These are phyloP conservation scores for Phocoena sinus DNA, from an alignment of 2,113 vertebrate genomes.

Conservation along the genomic window DNA sequence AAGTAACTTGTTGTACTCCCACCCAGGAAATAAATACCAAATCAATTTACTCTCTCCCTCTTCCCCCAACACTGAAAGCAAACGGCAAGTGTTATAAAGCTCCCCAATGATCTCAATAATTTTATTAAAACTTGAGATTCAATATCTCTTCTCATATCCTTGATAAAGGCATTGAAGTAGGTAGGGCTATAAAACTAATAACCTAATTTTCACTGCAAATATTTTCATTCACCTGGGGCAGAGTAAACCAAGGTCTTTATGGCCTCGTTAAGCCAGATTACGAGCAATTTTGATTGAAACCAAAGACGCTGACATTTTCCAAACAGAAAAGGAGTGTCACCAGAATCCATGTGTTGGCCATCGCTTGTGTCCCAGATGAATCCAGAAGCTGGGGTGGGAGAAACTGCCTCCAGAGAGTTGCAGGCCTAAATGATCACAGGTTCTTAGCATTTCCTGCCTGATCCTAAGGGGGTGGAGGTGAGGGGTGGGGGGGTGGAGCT, in stretches of 20 bases:
- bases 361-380: background rate
- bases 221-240: slow-evolving; percentile 77
- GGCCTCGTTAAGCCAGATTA: slow-evolving; percentile 65
- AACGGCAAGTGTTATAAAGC: slow-evolving; percentile 56
- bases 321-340: background rate
- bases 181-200: slow-evolving; percentile 75
- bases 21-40: slow-evolving; percentile 35
- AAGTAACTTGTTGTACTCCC: slow-evolving; percentile 41
- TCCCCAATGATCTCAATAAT: slow-evolving; percentile 47
- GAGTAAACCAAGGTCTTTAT: slow-evolving; percentile 69
- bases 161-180: slow-evolving; percentile 63
- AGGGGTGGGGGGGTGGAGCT: too few species aligned
- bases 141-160: slow-evolving; percentile 68
- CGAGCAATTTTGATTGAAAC: slow-evolving; percentile 75
- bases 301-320: slow-evolving; percentile 42
- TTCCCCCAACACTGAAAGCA: slow-evolving; percentile 29
- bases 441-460: background rate
- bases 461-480: background rate
- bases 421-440: background rate
- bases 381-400: background rate
- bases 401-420: background rate
- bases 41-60: slow-evolving; percentile 20
- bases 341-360: background rate
- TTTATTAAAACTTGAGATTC: slow-evolving; percentile 66
- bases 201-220: slow-evolving; percentile 77